Conservation (phyloP, 2,113 vertebrate genomes). For the Ochotona princeps region DNA sequence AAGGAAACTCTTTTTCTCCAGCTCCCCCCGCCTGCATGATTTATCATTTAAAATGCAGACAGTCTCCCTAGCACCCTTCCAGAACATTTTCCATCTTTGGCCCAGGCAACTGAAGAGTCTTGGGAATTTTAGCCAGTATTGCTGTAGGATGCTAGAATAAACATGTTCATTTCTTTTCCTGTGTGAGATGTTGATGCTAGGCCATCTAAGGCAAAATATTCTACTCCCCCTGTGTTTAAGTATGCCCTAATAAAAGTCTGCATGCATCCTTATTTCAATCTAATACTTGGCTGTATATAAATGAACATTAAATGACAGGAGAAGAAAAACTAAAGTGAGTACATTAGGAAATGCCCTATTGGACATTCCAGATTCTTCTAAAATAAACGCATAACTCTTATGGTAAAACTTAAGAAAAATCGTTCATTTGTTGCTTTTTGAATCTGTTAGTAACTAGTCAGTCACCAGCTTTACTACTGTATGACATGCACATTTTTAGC, state of each 20-base stretch:
- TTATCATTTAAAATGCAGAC: background rate
- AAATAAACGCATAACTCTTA: slow-evolving; percentile 43
- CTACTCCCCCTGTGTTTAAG: slow-evolving; percentile 16
- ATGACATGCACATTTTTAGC: slow-evolving; percentile 51
- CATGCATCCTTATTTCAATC: slow-evolving; percentile 55
- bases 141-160: slow-evolving; percentile 28
- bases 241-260: slow-evolving; percentile 53
- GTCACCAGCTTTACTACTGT: slow-evolving; percentile 33
- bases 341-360: background rate
- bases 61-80: background rate
- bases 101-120: slow-evolving; percentile 18
- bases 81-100: slow-evolving; percentile 26
- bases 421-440: slow-evolving; percentile 23
- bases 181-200: background rate
- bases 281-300: slow-evolving; percentile 26
- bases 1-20: background rate
- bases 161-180: background rate
- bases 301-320: slow-evolving; percentile 53
- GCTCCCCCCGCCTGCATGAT: background rate
- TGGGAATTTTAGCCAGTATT: slow-evolving; percentile 42
- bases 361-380: slow-evolving; percentile 46
- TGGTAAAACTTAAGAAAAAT: slow-evolving; percentile 43
- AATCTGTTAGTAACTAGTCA: slow-evolving; percentile 39
- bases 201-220: slow-evolving; percentile 10
- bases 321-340: slow-evolving; percentile 15